phyloP scores from a whole-genome alignment of 2,113 vertebrate species.

The Neolamprologus hecqui region DNA sequence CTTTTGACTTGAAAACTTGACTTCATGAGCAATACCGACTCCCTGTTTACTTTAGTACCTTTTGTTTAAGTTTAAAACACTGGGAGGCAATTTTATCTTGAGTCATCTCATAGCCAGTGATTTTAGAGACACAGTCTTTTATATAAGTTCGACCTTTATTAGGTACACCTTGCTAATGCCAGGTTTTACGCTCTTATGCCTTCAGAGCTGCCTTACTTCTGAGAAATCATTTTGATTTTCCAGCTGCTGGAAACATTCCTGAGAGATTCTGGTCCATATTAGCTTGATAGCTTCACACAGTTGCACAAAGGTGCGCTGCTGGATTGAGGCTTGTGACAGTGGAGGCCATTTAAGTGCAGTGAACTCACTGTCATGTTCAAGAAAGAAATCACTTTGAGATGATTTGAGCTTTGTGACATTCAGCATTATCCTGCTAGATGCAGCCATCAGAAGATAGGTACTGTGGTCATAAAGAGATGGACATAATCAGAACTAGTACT shows the following conservation, averaged over 20 bases:
- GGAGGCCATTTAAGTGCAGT: neutral
- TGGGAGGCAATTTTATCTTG: neutral
- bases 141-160: neutral
- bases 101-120: neutral
- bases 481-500: neutral
- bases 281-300: neutral
- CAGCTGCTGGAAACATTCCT: neutral
- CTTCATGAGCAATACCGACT: neutral
- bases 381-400: neutral
- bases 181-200: neutral
- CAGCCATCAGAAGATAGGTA: neutral
- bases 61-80: neutral
- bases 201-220: neutral
- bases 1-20: neutral
- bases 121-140: neutral
- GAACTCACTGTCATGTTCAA: neutral
- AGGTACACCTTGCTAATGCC: neutral
- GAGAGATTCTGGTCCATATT: neutral
- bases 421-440: neutral
- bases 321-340: neutral
- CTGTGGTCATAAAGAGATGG: neutral
- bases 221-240: neutral
- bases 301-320: neutral
- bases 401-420: neutral
- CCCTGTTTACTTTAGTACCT: neutral